Percentiles rank a stretch among this genome's conserved stretches.
Evolutionary conservation across 1,140 invertebrate genomes (phyloP).

Genomic region (Tenebrio molitor): DNA sequence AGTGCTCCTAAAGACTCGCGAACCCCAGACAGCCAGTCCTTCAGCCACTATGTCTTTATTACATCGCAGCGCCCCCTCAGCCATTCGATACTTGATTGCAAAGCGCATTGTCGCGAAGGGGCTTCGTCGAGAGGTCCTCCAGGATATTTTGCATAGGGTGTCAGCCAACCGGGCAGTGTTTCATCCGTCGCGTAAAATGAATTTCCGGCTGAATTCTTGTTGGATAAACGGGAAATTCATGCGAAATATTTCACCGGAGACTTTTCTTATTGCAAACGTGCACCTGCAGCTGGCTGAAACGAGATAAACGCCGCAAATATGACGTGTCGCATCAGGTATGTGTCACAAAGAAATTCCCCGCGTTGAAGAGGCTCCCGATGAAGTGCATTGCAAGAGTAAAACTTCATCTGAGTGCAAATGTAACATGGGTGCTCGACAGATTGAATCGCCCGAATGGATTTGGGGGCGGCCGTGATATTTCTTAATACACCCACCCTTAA

Average conservation of each 20-base stretch:
- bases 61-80: constrained; percentile 2
- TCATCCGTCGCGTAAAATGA: constrained; percentile 13
- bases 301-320: constrained; percentile 29
- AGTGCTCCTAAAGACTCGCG: constrained; percentile 6
- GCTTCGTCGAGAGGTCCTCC: too few species aligned
- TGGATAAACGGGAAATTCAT: constrained; percentile 21
- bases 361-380: neutral
- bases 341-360: constrained; percentile 24
- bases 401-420: constrained; percentile 5
- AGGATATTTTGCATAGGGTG: too few species aligned
- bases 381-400: constrained; percentile 23
- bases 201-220: constrained; percentile 20
- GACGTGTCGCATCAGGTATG: constrained; percentile 23
- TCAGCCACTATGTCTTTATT: constrained; percentile 32
- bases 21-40: constrained; percentile 17
- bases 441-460: neutral
- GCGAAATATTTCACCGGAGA: constrained; percentile 11
- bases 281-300: constrained; percentile 17
- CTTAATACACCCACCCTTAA: too few species aligned
- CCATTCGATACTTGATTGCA: constrained; percentile 42
- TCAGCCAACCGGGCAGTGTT: constrained; percentile 7
- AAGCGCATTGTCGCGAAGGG: constrained; percentile 1
- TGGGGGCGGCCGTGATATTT: neutral
- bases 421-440: constrained; percentile 1
- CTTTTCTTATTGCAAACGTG: constrained; percentile 33